Percentiles rank a stretch among this genome's conserved stretches.
Evolutionary conservation across 1,140 invertebrate species (phyloP).

Genomic region (Leptinotarsa defecta): DNA sequence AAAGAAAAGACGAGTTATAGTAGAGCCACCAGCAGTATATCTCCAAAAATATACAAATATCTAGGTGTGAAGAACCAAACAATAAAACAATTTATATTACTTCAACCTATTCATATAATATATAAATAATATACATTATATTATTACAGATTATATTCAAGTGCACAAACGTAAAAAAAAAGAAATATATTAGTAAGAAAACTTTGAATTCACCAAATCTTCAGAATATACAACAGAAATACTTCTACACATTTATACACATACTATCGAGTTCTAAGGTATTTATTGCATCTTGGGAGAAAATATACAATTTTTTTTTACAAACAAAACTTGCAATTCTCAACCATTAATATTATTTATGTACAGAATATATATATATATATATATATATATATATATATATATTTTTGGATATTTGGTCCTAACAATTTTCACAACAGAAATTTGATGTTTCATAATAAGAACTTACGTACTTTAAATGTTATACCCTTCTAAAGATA

Average conservation of each 20-base stretch:
- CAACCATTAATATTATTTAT: too few relatives aligned
- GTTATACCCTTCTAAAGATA: too few relatives aligned
- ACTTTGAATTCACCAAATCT: constrained; percentile 20
- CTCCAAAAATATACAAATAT: not conserved
- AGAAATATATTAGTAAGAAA: constrained; percentile 19
- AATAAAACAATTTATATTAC: constrained; percentile 1
- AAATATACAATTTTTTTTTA: not conserved
- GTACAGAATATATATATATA: too few relatives aligned
- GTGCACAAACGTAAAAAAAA: constrained; percentile 28
- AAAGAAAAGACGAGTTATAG: too few relatives aligned
- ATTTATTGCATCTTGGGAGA: constrained; percentile 1
- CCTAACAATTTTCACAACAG: too few relatives aligned
- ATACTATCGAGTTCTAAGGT: constrained; percentile 12
- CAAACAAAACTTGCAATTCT: too few relatives aligned
- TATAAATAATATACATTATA: constrained; percentile 32
- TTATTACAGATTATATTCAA: constrained; percentile 29
- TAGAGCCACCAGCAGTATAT: not conserved
- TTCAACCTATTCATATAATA: constrained; percentile 32
- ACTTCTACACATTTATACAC: constrained; percentile 28
- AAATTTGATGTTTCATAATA: too few relatives aligned
- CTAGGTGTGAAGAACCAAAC: not conserved
- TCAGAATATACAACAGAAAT: constrained; percentile 29
- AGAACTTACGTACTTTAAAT: too few relatives aligned
- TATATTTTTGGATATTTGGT: too few relatives aligned
- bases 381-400: too few relatives aligned